Conservation (phyloP, 2,888 invertebrate genomes). For the Dicyrtomina minuta region DNA sequence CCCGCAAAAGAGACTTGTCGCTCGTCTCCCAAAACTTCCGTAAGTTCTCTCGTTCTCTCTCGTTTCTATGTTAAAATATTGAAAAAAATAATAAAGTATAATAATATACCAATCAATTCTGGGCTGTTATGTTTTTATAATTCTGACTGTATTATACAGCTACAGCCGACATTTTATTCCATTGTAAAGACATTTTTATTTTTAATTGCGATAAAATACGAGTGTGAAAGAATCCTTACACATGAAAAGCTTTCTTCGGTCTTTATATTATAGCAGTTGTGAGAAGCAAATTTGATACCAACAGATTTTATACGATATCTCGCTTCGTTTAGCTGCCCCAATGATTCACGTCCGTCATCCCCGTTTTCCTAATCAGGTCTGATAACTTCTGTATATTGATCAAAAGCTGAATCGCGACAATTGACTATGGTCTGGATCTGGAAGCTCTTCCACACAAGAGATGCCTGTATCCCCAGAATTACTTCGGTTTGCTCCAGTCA, state of each 20-base stretch:
- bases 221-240: constrained; percentile 37
- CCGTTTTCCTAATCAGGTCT: constrained; percentile 18
- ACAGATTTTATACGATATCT: neutral
- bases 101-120: no score
- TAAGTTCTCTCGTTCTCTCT: no score
- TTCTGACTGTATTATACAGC: neutral
- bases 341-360: constrained; percentile 10
- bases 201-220: neutral
- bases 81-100: neutral
- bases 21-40: constrained; percentile 90
- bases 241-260: constrained; percentile 48
- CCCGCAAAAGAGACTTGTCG: constrained; percentile 94
- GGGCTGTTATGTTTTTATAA: neutral
- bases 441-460: constrained; percentile 49
- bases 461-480: constrained; percentile 52
- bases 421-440: no score
- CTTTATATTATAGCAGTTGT: constrained; percentile 36
- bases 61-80: constrained; percentile 61
- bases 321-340: constrained; percentile 18
- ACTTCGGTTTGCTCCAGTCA: constrained; percentile 34
- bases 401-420: constrained; percentile 24
- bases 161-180: neutral
- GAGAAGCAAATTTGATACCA: constrained; percentile 20
- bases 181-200: neutral
- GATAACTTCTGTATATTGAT: constrained; percentile 18